Conservation (phyloP, 2,888 invertebrate genomes). For the Stratiomys singularior region DNA sequence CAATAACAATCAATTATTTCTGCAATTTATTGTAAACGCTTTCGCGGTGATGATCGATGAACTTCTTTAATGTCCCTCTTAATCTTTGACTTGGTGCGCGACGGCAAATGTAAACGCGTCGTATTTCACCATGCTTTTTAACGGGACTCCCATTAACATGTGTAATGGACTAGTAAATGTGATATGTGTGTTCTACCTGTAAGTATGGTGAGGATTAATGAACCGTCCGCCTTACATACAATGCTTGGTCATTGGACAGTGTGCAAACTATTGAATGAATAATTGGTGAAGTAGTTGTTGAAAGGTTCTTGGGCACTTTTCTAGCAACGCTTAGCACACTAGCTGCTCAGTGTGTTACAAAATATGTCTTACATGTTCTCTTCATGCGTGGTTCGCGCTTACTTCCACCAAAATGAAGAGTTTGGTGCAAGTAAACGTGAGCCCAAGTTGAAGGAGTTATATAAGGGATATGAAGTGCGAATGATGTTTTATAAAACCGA, state of each 20-base stretch:
- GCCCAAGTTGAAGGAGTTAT: no score
- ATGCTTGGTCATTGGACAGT: neutral
- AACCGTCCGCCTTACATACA: neutral
- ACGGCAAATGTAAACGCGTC: slow-evolving; percentile 53
- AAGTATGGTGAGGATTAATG: slow-evolving; percentile 27
- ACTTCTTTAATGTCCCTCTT: slow-evolving; percentile 67
- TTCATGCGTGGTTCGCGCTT: no score
- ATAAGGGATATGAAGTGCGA: no score
- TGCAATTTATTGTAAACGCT: slow-evolving; percentile 65
- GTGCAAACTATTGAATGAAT: neutral
- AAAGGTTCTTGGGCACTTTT: slow-evolving; percentile 12
- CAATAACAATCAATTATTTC: slow-evolving; percentile 66
- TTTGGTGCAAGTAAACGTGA: no score
- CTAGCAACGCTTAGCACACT: neutral
- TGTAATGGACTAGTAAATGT: slow-evolving; percentile 34
- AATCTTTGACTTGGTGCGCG: slow-evolving; percentile 59
- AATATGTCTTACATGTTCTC: no score
- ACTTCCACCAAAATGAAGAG: no score
- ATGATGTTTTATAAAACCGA: no score
- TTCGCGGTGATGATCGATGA: slow-evolving; percentile 66
- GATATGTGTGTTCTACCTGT: slow-evolving; percentile 24
- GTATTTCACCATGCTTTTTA: slow-evolving; percentile 40
- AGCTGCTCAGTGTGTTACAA: no score
- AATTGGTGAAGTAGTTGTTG: slow-evolving; percentile 15
- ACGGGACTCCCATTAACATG: slow-evolving; percentile 42